Evolutionary conservation across 2,113 vertebrate species (phyloP).

Genomic region (Sorex fumeus): DNA sequence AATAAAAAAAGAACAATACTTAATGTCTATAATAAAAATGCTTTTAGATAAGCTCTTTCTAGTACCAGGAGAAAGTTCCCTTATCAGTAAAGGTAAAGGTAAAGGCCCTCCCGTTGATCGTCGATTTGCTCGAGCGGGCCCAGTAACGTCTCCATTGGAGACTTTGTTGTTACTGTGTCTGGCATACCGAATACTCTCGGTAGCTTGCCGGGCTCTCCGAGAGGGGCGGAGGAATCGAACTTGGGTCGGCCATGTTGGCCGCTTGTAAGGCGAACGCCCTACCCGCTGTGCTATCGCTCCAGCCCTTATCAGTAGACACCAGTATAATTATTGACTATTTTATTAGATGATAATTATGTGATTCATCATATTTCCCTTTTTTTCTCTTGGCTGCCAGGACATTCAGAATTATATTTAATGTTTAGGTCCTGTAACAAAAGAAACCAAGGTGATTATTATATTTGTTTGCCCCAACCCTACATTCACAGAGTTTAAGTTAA

Average conservation of each 20-base stretch:
- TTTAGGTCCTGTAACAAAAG: conserved; percentile 49
- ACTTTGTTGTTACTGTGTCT: too few relatives aligned
- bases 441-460: conserved; percentile 36
- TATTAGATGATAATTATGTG: conserved; percentile 68
- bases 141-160: too few relatives aligned
- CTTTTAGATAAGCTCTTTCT: conserved; percentile 66
- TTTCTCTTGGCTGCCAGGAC: conserved; percentile 52
- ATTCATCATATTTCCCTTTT: conserved; percentile 67
- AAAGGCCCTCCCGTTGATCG: too few relatives aligned
- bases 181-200: too few relatives aligned
- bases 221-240: too few relatives aligned
- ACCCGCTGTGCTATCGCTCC: too few relatives aligned
- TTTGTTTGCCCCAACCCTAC: conserved; percentile 10
- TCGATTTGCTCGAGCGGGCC: too few relatives aligned
- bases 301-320: conserved; percentile 69
- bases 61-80: conserved; percentile 60
- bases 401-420: conserved; percentile 63
- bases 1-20: conserved; percentile 49
- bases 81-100: too few relatives aligned
- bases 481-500: conserved; percentile 52
- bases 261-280: too few relatives aligned
- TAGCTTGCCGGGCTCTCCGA: too few relatives aligned
- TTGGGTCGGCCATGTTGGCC: too few relatives aligned
- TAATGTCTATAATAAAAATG: conserved; percentile 67
- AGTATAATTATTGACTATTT: conserved; percentile 59